phyloP scores from a whole-genome alignment of 1,140 invertebrate species.

The Caenorhabditis elegans region DNA sequence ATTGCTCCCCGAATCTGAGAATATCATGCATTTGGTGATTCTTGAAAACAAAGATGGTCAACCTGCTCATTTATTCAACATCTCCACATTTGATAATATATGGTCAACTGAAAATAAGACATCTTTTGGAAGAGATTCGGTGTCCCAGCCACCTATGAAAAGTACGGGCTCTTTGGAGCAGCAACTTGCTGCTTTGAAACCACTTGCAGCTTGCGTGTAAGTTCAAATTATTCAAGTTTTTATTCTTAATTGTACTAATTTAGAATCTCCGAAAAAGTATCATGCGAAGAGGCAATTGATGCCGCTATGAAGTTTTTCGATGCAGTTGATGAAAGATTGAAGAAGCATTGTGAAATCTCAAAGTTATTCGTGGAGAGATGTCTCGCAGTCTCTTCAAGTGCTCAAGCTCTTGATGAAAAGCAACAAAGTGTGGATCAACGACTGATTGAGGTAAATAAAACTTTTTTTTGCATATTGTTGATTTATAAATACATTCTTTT shows the following conservation, averaged over 20 bases:
- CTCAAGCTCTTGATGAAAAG: not conserved
- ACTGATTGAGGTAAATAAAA: not conserved
- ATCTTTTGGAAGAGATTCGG: not conserved
- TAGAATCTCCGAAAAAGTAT: not conserved
- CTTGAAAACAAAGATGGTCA: not conserved
- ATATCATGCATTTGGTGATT: not conserved
- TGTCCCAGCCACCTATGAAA: not conserved
- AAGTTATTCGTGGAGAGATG: not conserved
- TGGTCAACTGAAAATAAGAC: not conserved
- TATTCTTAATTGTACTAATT: not conserved
- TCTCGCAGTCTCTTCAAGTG: not conserved
- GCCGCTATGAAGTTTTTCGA: not conserved
- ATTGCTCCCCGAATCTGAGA: not conserved
- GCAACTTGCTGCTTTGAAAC: not conserved
- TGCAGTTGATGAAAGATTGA: not conserved
- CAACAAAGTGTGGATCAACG: not conserved
- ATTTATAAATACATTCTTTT: not conserved
- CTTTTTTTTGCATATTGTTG: not conserved
- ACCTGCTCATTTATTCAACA: not conserved
- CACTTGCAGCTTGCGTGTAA: not conserved
- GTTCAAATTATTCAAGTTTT: not conserved
- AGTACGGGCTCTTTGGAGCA: not conserved
- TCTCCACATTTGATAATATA: not conserved
- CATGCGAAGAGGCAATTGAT: not conserved
- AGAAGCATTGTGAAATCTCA: not conserved